These are phyloP conservation scores for Anguilla obscura DNA, from an alignment of 2,797 vertebrate genomes.

Conservation along the genomic window DNA sequence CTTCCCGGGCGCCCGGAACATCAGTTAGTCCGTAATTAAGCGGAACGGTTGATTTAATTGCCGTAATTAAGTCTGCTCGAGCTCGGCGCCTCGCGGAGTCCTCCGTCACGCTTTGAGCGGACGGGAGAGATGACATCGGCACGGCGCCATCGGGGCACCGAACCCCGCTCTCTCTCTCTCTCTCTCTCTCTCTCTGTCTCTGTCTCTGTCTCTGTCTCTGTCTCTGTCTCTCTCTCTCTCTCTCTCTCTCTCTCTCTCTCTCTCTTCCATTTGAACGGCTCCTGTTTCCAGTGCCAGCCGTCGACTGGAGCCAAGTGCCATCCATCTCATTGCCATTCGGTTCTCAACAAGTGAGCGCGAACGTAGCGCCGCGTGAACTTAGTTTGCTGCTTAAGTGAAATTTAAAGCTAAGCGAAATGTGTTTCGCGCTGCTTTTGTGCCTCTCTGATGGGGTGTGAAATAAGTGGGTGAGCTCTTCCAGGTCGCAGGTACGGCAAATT, in stretches of 20 bases:
- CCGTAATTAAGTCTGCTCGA: not conserved
- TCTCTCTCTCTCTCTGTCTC: not conserved
- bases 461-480: not conserved
- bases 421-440: not conserved
- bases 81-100: not conserved
- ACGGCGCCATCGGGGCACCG: not conserved
- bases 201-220: not conserved
- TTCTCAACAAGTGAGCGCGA: not conserved
- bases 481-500: not conserved
- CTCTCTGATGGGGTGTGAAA: not conserved
- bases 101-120: not conserved
- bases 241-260: not conserved
- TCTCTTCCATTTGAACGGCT: not conserved
- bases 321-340: not conserved
- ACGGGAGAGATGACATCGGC: not conserved
- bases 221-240: no score
- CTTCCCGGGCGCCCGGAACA: not conserved
- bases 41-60: not conserved
- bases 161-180: not conserved
- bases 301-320: not conserved
- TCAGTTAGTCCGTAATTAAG: slow-evolving; percentile 1
- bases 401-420: not conserved
- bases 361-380: not conserved
- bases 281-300: not conserved
- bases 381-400: not conserved